phyloP scores from a whole-genome alignment of 2,888 invertebrate species.

The Sarcophaga subvicina region DNA sequence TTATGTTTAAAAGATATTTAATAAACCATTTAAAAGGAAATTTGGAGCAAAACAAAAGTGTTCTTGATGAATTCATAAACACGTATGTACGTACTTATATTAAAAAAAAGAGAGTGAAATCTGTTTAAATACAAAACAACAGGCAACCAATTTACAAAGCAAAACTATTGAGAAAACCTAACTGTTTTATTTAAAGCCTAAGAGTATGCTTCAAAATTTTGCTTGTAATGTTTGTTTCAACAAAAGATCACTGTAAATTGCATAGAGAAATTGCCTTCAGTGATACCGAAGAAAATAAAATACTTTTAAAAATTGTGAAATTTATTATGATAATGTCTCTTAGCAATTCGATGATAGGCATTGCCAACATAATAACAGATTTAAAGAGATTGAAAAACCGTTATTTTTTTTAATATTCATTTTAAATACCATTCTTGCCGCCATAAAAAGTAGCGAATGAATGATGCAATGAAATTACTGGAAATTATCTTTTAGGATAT shows the following conservation, averaged over 20 bases:
- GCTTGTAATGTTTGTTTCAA: no score
- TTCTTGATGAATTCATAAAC: conserved; percentile 7
- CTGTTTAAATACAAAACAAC: background rate
- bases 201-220: conserved; percentile 54
- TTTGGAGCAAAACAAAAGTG: conserved; percentile 7
- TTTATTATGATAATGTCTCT: no score
- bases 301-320: no score
- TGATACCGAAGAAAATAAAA: no score
- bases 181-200: conserved; percentile 37
- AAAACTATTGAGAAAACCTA: background rate
- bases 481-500: no score
- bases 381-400: background rate
- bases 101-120: conserved; percentile 59
- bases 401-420: background rate
- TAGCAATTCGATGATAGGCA: background rate
- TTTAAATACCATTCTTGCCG: no score
- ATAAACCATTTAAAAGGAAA: conserved; percentile 7
- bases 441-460: no score
- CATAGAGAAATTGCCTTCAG: no score
- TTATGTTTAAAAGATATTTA: conserved; percentile 30
- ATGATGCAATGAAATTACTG: no score
- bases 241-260: no score
- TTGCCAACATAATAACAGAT: background rate
- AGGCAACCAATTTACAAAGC: background rate
- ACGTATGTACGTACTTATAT: background rate